Base-by-base conservation (phyloP, 2,797 vertebrate species). In the Neopelma chrysocephalum region DNA sequence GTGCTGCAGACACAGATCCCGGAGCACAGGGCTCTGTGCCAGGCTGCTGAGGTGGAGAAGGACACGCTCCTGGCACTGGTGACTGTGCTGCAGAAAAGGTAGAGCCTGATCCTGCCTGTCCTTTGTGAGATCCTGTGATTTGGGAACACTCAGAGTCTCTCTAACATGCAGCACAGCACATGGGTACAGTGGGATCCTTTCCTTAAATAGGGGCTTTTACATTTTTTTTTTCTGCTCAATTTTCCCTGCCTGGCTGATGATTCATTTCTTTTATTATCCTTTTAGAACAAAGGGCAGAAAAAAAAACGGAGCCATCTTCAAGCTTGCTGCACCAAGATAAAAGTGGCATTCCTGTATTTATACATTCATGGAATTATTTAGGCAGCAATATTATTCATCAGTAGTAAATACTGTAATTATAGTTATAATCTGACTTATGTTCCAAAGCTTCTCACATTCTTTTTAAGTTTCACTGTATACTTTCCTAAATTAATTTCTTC, bases 21-120 rank as follows among this genome's bases (percentile, higher is more conserved):
- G 1, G 98, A 98, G 88, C 98, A 97, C 91, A 98, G 96, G 95
- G 96, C 97, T 40, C 96, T 98, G 31, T 97, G 97, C 86, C 98
- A 98, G 87, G 98, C 98, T 6, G 94, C 98, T 9, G 97, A 97
- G 53, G 96, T 98, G 92, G 98, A 99, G 88, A 98, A 97, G 32
- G 97, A 98, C 83, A 96, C 96, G 76, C 98, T 99, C 23, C 87
- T 97, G 18, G 98, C 98, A 73, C 96, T 99, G 82, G 96, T 98
- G 92, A 47, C 87, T 15, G 89, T 97, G 86, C 97, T 98, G 71
- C 98, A 98, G 94, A 95, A 94, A 94, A 98, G 98, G 98, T 98
- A 97, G 78, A 4, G 15, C 22, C 83, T 31, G 34, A 15, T 58
- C 58, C 75, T 75, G 72, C 69, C 61, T 29, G 4, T 60, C 81